Base-by-base conservation (phyloP, 2,113 vertebrate genomes). In the Prinia subflava region DNA sequence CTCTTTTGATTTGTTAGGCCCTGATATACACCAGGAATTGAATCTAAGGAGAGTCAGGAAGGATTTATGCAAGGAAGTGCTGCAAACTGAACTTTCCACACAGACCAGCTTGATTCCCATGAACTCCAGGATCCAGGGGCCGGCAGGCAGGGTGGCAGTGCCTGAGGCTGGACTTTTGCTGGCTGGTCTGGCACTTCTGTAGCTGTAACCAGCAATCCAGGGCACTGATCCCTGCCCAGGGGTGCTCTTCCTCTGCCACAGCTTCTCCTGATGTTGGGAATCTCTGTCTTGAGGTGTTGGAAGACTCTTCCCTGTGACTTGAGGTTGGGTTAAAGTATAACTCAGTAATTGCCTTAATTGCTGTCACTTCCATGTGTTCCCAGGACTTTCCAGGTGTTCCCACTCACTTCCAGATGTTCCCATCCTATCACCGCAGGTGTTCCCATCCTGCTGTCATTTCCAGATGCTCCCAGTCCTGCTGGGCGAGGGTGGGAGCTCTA, bases 181-280 rank as follows among this genome's bases (percentile, higher is more conserved):
- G 30, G 11, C 56, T 71, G 30, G 67, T 6, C 24, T 37, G 60
- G 44, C 27, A 19, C 14, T 78, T 47, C 50, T 37, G 49, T 1
- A n/a, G 57, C 55, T 78, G 33, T 18, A 27, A 62, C 16, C 82
- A 92, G 74, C 74, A 68, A 13, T 22, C 19, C 46, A 37, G 35
- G 22, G n/a, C n/a, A 30, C 20, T 2, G 22, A 33, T 13, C 39
- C 47, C 63, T 81, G 81, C 59, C 68, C 55, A 52, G 44, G 42
- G 39, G 19, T 11, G 49, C 63, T 80, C 67, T 2, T 89, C 23
- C 30, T 81, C 35, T 68, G 53, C 64, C 71, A 41, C 17, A 24
- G 10, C 44, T 80, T 30, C 71, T 71, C 37, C 47, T 35, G 24
- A 7, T 9, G 12, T 1, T 0, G 0, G 56, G 25, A 70, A 44